A percentile compares a stretch with the other conserved stretches of the same genome.
Conservation (phyloP, 2,797 vertebrate genomes). For the Syngnathus rostellatus region DNA sequence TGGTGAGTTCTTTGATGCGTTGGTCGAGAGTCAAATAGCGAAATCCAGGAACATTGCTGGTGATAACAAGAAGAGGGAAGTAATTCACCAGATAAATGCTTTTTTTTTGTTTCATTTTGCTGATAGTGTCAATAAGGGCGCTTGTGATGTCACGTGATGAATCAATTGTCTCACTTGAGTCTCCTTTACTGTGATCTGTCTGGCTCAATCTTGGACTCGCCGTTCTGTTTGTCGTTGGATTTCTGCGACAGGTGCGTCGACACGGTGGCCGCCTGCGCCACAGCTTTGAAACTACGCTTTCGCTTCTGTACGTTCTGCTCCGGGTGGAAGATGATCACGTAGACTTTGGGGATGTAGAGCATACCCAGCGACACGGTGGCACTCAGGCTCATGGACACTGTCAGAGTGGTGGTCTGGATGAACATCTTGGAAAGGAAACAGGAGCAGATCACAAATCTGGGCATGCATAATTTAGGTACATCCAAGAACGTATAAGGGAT, state of each 20-base stretch:
- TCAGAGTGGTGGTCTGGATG: constrained; percentile 85
- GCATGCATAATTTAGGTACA: background rate
- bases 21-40: constrained; percentile 10
- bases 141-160: background rate
- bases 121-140: background rate
- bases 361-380: constrained; percentile 85
- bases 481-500: background rate
- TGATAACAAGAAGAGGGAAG: constrained; percentile 11
- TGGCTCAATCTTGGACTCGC: constrained; percentile 64
- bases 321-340: constrained; percentile 81
- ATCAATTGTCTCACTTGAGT: background rate
- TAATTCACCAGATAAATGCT: constrained; percentile 9
- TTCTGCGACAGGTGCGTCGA: constrained; percentile 71
- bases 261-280: constrained; percentile 66
- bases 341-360: constrained; percentile 86
- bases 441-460: constrained; percentile 8
- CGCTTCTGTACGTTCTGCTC: constrained; percentile 87
- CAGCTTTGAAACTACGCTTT: constrained; percentile 79
- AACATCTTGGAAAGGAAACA: constrained; percentile 70
- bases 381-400: constrained; percentile 83
- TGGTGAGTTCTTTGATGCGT: constrained; percentile 4
- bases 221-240: constrained; percentile 67
- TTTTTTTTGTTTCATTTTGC: background rate
- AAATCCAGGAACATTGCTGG: constrained; percentile 26
- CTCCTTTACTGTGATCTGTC: constrained; percentile 61